Percentiles rank a stretch among this genome's conserved stretches.
Conservation (phyloP, 2,797 vertebrate species). For the Enteromius trimaculatus region DNA sequence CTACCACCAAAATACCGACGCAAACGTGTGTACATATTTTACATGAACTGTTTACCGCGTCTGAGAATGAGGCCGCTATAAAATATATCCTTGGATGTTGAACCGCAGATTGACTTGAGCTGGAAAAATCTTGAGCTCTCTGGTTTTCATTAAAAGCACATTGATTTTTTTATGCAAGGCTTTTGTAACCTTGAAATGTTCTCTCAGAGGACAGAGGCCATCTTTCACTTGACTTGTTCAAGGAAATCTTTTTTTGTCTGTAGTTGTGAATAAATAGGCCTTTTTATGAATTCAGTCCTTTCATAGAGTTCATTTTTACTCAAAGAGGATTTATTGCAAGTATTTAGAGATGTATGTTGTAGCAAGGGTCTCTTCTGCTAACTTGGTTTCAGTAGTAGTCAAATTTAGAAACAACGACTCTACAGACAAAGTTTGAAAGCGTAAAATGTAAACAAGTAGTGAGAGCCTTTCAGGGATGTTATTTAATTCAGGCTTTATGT, state of each 20-base stretch:
- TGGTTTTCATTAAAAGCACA: constrained; percentile 24
- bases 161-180: constrained; percentile 51
- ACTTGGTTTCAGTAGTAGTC: not conserved
- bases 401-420: not conserved
- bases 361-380: not conserved
- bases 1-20: not conserved
- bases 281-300: constrained; percentile 2
- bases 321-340: constrained; percentile 5
- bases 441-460: constrained; percentile 1
- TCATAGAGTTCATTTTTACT: not conserved
- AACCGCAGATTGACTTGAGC: constrained; percentile 26
- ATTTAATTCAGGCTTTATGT: constrained; percentile 34
- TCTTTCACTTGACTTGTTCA: constrained; percentile 42
- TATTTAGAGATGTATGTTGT: constrained; percentile 2
- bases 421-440: not conserved
- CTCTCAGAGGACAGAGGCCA: constrained; percentile 12
- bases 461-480: constrained; percentile 14
- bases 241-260: constrained; percentile 30
- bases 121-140: constrained; percentile 2
- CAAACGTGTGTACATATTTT: constrained; percentile 7
- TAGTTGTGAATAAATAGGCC: not conserved
- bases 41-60: constrained; percentile 30
- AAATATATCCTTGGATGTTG: constrained; percentile 28
- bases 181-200: constrained; percentile 50
- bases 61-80: constrained; percentile 23